phyloP scores from a whole-genome alignment of 2,888 invertebrate genomes.

The Lasioglossum calceatum region DNA sequence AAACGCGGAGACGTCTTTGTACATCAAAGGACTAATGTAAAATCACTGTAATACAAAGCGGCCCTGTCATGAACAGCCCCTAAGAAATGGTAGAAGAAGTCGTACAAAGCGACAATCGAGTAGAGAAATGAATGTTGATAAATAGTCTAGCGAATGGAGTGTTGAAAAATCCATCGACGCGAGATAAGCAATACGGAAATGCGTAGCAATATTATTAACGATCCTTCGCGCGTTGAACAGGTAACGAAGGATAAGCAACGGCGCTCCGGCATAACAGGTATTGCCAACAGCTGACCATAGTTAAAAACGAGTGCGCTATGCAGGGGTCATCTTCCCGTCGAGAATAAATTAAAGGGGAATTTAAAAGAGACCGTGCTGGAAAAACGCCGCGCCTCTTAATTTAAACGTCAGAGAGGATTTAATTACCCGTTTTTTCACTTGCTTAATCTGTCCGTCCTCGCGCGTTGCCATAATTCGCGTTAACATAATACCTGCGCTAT shows the following conservation, averaged over 20 bases:
- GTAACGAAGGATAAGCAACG: not conserved
- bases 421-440: constrained; percentile 54
- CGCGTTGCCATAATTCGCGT: constrained; percentile 31
- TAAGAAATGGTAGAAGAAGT: not conserved
- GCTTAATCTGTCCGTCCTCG: constrained; percentile 42
- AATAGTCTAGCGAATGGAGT: not conserved
- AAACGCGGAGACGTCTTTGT: not conserved
- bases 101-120: not conserved
- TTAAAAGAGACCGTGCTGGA: not conserved
- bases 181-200: not conserved
- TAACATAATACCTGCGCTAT: constrained; percentile 57
- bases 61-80: not conserved
- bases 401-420: constrained; percentile 36
- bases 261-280: not conserved
- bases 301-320: not conserved
- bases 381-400: constrained; percentile 29
- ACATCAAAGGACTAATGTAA: not conserved
- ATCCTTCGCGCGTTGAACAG: not conserved
- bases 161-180: not conserved
- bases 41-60: not conserved
- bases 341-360: not conserved
- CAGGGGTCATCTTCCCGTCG: not conserved
- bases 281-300: not conserved
- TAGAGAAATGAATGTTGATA: not conserved
- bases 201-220: constrained; percentile 1